Percentiles rank a stretch among this genome's conserved stretches.
Evolutionary conservation across 2,888 invertebrate genomes (phyloP).

Genomic region (Caenorhabditis drosophilae): DNA sequence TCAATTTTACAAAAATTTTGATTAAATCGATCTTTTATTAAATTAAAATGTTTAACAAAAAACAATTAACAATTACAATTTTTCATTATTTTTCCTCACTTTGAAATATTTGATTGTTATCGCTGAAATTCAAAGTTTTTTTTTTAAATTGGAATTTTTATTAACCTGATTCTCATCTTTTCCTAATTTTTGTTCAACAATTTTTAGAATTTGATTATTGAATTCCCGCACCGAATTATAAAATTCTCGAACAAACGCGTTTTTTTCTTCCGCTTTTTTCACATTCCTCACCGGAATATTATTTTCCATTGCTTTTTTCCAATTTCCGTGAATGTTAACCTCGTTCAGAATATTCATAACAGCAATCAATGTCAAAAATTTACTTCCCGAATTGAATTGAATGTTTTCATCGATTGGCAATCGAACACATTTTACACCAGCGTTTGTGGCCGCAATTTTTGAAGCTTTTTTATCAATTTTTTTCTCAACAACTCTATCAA

Average conservation of each 20-base stretch:
- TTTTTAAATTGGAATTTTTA: too few species aligned
- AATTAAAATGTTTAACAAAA: background rate
- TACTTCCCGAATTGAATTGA: slow-evolving; percentile 53
- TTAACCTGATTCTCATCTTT: too few species aligned
- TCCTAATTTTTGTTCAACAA: slow-evolving; percentile 22
- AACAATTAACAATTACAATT: background rate
- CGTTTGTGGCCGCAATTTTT: slow-evolving; percentile 48
- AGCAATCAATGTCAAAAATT: slow-evolving; percentile 58
- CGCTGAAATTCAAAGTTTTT: too few species aligned
- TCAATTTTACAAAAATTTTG: too few species aligned
- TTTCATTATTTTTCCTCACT: too few species aligned
- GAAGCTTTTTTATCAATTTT: slow-evolving; percentile 56
- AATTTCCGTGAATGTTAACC: slow-evolving; percentile 53
- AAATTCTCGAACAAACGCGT: slow-evolving; percentile 17
- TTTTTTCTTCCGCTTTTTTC: slow-evolving; percentile 49
- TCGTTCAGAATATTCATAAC: slow-evolving; percentile 60
- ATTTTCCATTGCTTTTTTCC: slow-evolving; percentile 48
- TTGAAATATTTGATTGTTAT: too few species aligned
- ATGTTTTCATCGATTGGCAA: slow-evolving; percentile 30
- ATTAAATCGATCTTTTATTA: too few species aligned
- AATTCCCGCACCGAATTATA: slow-evolving; percentile 42
- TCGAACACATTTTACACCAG: slow-evolving; percentile 44
- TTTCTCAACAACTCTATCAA: slow-evolving; percentile 60
- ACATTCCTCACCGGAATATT: slow-evolving; percentile 57
- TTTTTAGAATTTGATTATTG: slow-evolving; percentile 41